Conservation (phyloP, 1,140 invertebrate genomes). For the Druon quercuslanigerum region DNA sequence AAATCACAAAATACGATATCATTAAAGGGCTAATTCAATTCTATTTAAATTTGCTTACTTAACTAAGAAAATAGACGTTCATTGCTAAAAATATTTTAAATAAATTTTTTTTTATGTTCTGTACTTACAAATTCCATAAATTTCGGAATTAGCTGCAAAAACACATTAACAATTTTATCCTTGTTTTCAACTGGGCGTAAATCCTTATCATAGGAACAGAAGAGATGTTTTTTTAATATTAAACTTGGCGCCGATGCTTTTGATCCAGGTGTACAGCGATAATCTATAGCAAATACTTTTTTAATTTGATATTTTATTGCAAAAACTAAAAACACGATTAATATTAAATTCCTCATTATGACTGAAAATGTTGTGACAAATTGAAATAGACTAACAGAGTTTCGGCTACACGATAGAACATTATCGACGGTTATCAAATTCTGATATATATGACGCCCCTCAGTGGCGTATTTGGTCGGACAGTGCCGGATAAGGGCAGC, state of each 20-base stretch:
- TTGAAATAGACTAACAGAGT: neutral
- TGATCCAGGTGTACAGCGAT: neutral
- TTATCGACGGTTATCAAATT: neutral
- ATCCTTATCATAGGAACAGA: neutral
- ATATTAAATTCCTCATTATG: neutral
- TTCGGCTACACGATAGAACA: neutral
- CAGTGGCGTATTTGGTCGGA: too few species aligned
- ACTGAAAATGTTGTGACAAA: neutral
- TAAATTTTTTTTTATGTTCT: too few species aligned
- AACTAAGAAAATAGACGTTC: too few species aligned
- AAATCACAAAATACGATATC: too few species aligned
- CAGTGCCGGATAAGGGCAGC: too few species aligned
- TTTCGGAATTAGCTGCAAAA: neutral
- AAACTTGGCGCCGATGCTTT: constrained; percentile 4
- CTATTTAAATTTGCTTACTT: too few species aligned
- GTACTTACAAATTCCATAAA: constrained; percentile 19
- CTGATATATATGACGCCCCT: constrained; percentile 6
- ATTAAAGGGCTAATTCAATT: too few species aligned
- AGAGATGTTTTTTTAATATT: constrained; percentile 11
- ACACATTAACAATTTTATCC: neutral
- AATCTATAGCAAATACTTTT: neutral
- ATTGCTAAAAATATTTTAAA: too few species aligned
- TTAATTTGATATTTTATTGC: neutral
- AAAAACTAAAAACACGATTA: neutral
- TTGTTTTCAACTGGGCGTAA: neutral